phyloP scores from a whole-genome alignment of 23 tunicate genomes.

The Trididemnum miniatum region DNA sequence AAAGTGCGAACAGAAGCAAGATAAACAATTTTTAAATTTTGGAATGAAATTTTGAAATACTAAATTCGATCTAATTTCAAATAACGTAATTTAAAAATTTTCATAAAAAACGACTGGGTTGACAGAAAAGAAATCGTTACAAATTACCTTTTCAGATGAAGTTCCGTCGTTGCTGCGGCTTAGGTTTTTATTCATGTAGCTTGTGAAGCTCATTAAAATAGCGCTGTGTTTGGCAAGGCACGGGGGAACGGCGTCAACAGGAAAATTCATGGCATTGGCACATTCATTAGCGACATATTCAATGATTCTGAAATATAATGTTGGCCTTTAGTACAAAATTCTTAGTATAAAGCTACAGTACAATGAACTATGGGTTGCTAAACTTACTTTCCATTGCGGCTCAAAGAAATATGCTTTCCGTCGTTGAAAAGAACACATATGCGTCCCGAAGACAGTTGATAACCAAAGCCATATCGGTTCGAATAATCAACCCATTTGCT shows the following conservation, averaged over 20 bases:
- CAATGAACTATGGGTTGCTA: no score
- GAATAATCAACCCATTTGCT: constrained; percentile 99
- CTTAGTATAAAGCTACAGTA: background rate
- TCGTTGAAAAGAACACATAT: constrained; percentile 95
- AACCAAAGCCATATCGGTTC: constrained; percentile 99
- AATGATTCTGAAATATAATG: constrained; percentile 36
- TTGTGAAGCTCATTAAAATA: constrained; percentile 50
- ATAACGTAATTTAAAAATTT: no score
- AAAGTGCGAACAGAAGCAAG: background rate
- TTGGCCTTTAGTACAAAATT: background rate
- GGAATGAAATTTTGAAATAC: background rate
- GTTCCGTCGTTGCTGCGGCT: constrained; percentile 1
- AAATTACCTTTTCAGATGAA: constrained; percentile 7
- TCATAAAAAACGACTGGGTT: background rate
- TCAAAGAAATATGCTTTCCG: constrained; percentile 76
- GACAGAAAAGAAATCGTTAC: background rate
- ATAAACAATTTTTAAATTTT: background rate
- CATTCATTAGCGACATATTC: constrained; percentile 52
- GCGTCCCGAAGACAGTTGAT: constrained; percentile 82
- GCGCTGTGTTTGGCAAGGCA: constrained; percentile 38
- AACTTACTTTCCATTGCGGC: constrained; percentile 72
- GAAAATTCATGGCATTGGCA: constrained; percentile 19
- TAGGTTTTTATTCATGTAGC: constrained; percentile 77
- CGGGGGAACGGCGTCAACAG: constrained; percentile 44
- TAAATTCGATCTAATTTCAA: background rate